Percentiles rank a stretch among this genome's conserved stretches.
These are phyloP conservation scores for Emesis russula DNA, from an alignment of 2,888 invertebrate species.

Conservation along the genomic window DNA sequence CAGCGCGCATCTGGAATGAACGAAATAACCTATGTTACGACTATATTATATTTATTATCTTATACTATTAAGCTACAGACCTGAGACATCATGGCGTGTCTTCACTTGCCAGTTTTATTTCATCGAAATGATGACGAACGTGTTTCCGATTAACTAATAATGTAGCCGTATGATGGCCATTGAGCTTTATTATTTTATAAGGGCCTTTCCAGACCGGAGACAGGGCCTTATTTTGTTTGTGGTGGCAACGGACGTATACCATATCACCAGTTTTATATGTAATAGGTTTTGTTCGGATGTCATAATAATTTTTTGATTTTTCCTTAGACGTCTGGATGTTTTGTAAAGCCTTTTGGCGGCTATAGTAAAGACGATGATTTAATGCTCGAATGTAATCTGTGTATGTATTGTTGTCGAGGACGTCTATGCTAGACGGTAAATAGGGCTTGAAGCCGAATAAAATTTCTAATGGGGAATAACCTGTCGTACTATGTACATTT, in stretches of 20 bases:
- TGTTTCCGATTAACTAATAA: slow-evolving; percentile 1
- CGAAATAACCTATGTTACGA: not conserved
- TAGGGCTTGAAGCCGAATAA: not conserved
- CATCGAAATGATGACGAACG: slow-evolving; percentile 1
- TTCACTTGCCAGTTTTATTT: not conserved
- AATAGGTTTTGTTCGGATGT: slow-evolving; percentile 7
- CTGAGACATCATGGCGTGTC: not conserved
- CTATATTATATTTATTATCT: not conserved
- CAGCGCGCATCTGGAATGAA: slow-evolving; percentile 8
- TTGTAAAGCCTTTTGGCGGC: slow-evolving; percentile 37
- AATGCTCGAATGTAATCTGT: slow-evolving; percentile 25
- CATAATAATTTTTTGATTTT: slow-evolving; percentile 47
- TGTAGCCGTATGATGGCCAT: not conserved
- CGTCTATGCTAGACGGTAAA: not conserved
- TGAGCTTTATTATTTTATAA: slow-evolving; percentile 33
- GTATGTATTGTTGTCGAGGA: slow-evolving; percentile 25
- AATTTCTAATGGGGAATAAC: not conserved
- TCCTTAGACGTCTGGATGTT: slow-evolving; percentile 41
- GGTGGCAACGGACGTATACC: slow-evolving; percentile 34
- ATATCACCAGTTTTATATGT: slow-evolving; percentile 36
- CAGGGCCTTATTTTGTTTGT: slow-evolving; percentile 33
- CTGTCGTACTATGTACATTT: not conserved
- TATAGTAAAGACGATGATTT: slow-evolving; percentile 39
- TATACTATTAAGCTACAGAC: not conserved
- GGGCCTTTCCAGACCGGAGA: slow-evolving; percentile 45